Conservation (phyloP, 1,140 invertebrate genomes). For the Drosophila bocqueti region DNA sequence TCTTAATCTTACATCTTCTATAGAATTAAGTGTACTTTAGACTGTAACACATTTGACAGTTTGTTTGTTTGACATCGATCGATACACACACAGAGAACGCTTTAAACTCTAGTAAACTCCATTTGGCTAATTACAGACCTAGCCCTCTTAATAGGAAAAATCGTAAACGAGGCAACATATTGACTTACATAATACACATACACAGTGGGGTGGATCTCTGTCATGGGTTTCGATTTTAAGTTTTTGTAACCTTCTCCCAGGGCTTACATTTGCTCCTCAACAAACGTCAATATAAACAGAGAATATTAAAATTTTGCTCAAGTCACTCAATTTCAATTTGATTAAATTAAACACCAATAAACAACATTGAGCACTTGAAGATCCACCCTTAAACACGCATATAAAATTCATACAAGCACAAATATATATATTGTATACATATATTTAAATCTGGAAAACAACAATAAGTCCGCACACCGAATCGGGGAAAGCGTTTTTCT, state of each 20-base stretch:
- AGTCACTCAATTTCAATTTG: background rate
- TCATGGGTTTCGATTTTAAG: background rate
- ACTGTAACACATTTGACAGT: constrained; percentile 73
- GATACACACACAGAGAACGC: constrained; percentile 31
- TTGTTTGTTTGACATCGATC: constrained; percentile 53
- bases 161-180: background rate
- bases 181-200: constrained; percentile 15
- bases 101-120: constrained; percentile 16
- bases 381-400: constrained; percentile 31
- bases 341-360: background rate
- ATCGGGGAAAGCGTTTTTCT: too few relatives aligned
- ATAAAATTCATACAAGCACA: constrained; percentile 24
- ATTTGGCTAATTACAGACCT: constrained; percentile 17
- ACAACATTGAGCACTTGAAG: background rate
- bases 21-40: constrained; percentile 39
- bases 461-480: constrained; percentile 12
- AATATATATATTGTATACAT: constrained; percentile 34
- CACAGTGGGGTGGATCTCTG: constrained; percentile 24
- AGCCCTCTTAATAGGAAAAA: background rate
- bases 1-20: constrained; percentile 26
- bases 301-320: background rate
- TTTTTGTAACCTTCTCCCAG: background rate
- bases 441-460: constrained; percentile 14
- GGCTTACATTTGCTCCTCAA: too few relatives aligned
- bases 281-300: background rate